Evolutionary conservation across 2,113 vertebrate species (phyloP), one percentile per base, ranked within the genome.

Genomic region (Pterocles gutturalis): DNA sequence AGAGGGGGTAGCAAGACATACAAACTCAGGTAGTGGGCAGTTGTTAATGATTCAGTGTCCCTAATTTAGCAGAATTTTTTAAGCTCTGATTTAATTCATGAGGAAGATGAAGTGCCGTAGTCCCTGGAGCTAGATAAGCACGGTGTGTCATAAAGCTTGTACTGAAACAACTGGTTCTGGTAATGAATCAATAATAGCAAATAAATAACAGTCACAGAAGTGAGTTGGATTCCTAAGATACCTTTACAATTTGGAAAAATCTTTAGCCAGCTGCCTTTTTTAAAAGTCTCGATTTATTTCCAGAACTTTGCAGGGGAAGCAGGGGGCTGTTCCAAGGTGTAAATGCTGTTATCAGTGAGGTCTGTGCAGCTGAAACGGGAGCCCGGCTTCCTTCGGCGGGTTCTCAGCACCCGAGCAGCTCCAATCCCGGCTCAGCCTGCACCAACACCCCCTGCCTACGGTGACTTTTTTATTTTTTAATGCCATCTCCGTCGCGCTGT

Each of bases 271-370:
- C 26, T 62, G 46, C 33, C 4, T 13, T 20, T 28, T 29, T 48
- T 6, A 5, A 13, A 8, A 46, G n/a, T 17, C 3, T 41, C 22
- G 10, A 7, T 29, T 34, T 38, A 31, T 19, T 24, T 11, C 14
- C 72, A 6, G n/a, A 28, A 0, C 2, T 21, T 0, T 4, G 62
- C 11, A 13, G 73, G 7, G 28, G 28, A 0, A 51, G 49, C 24
- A 0, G 41, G 15, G 46, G 29, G 1, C 2, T 8, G 2, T 14
- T 2, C 6, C 22, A 4, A 2, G 0, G 20, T 24, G 0, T 2
- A 0, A 48, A 3, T 12, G 60, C 33, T 4, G 2, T 1, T 22
- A 24, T 1, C 19, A 2, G 2, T 7, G 54, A 10, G n/a, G n/a
- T 41, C 29, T 15, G 0, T 5, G 22, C 61, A 9, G 28, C 43